Evolutionary conservation across 2,113 vertebrate genomes (phyloP).

Genomic region (Centrocercus urophasianus): DNA sequence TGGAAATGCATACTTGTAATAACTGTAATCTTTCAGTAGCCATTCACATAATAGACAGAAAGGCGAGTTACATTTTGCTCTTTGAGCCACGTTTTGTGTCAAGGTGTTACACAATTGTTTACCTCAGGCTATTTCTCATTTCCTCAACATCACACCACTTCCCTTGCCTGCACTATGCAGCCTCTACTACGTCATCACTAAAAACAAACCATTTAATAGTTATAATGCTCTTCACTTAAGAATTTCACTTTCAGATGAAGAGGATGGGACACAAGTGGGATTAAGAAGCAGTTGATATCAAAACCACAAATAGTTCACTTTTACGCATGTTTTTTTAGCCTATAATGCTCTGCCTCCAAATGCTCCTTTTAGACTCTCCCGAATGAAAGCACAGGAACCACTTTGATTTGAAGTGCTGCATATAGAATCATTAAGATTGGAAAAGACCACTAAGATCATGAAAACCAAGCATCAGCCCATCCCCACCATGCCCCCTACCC

Average conservation of each 20-base stretch:
- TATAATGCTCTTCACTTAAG: neutral
- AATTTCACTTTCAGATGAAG: neutral
- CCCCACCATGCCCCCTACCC: too few relatives aligned
- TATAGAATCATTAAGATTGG: neutral
- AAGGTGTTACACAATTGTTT: neutral
- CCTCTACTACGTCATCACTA: neutral
- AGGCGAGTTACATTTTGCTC: neutral
- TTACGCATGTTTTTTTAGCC: neutral
- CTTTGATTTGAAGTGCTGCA: neutral
- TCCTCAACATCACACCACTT: neutral
- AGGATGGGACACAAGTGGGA: neutral
- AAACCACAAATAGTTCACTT: neutral
- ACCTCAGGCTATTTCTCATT: neutral
- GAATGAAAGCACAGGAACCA: neutral
- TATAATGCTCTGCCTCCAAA: neutral
- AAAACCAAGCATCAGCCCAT: too few relatives aligned
- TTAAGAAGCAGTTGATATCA: neutral
- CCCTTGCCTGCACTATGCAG: neutral
- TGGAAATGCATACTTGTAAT: accelerated
- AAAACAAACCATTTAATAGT: neutral
- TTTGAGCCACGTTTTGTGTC: neutral
- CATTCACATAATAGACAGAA: accelerated
- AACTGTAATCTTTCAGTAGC: neutral
- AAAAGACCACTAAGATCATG: too few relatives aligned
- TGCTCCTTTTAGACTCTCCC: neutral